Evolutionary conservation across 1,140 invertebrate genomes (phyloP).

Genomic region (Tetramorium simillimum): DNA sequence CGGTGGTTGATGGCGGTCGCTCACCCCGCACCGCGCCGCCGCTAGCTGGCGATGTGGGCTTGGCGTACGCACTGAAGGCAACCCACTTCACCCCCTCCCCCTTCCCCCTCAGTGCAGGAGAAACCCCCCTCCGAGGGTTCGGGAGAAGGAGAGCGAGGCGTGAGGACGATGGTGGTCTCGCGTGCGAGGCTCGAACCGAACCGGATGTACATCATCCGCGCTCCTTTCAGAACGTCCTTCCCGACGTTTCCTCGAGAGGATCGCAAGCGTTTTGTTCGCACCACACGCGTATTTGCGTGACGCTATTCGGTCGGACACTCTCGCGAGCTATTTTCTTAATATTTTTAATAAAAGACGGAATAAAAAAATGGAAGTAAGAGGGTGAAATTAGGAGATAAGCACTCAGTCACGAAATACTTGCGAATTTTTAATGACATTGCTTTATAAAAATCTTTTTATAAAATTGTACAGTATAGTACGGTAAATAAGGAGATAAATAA

Average conservation of each 20-base stretch:
- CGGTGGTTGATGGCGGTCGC: no score
- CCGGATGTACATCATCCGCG: conserved; percentile 5
- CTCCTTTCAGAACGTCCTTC: background rate
- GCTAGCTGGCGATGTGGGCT: conserved; percentile 20
- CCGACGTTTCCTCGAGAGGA: background rate
- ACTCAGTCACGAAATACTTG: background rate
- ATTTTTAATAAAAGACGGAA: background rate
- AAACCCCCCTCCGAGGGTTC: no score
- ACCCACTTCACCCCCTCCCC: no score
- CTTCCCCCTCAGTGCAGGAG: background rate
- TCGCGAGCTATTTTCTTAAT: background rate
- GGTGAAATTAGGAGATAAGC: background rate
- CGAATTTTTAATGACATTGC: background rate
- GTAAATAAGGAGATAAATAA: background rate
- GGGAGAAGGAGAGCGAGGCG: conserved; percentile 19
- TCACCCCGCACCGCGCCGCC: conserved; percentile 44
- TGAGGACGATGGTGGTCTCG: conserved; percentile 58
- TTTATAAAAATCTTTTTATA: background rate
- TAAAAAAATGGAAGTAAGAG: background rate
- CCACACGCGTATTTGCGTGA: background rate
- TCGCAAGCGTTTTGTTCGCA: background rate
- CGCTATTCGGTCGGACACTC: background rate
- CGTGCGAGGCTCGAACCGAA: conserved; percentile 5
- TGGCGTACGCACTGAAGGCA: conserved; percentile 55
- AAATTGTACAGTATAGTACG: background rate